phyloP scores from a whole-genome alignment of 37 sponge, comb jelly and placozoan species.

The Ephydatia muelleri region DNA sequence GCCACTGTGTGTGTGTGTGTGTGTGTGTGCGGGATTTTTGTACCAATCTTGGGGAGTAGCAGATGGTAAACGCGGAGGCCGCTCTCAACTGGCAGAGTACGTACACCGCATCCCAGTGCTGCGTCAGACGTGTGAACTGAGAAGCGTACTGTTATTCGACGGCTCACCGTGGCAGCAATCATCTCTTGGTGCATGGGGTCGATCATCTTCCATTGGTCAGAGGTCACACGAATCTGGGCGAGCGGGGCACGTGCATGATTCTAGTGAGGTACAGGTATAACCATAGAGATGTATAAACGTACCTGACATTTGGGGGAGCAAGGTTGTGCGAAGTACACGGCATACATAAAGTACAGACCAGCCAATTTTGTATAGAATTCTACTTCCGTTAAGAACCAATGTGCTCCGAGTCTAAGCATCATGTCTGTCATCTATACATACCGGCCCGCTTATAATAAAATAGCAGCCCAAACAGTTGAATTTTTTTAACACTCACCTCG shows the following conservation, averaged over 20 bases:
- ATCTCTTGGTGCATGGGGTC: neutral
- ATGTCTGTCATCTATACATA: neutral
- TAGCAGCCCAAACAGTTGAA: too few species aligned
- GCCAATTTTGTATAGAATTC: conserved; percentile 1
- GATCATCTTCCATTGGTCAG: neutral
- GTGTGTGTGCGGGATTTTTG: neutral
- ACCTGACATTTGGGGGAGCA: conserved; percentile 7
- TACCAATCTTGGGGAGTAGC: neutral
- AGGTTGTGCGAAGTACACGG: conserved; percentile 7
- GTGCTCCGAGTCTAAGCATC: neutral
- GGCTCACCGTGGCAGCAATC: neutral
- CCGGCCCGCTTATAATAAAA: neutral
- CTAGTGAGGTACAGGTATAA: neutral
- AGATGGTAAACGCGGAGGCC: neutral
- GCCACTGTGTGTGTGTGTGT: neutral
- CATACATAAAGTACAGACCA: conserved; percentile 16
- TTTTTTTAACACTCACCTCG: too few species aligned
- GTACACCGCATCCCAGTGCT: neutral
- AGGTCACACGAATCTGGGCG: neutral
- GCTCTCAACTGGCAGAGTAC: neutral
- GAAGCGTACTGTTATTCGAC: neutral
- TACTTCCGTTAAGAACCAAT: neutral
- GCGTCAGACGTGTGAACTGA: neutral
- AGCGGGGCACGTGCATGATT: neutral
- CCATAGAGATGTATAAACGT: neutral